phyloP scores from a whole-genome alignment of 64 coral and sea anemone genomes.

The Dendrophyllia cribrosa region DNA sequence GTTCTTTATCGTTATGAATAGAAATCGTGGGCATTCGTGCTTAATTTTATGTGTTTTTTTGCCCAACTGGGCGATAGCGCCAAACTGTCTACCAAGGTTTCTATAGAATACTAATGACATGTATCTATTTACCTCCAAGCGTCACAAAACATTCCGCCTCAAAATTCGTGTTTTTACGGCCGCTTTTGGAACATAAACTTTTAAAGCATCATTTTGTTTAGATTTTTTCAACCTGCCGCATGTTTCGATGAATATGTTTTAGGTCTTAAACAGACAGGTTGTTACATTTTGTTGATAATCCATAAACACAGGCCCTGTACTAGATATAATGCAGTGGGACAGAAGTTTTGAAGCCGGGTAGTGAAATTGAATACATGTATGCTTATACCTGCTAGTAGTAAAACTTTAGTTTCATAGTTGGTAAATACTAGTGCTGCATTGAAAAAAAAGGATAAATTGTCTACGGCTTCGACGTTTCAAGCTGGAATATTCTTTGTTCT shows the following conservation, averaged over 20 bases:
- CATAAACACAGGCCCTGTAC: too few species aligned
- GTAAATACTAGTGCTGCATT: not conserved
- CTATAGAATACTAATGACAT: conserved; percentile 9
- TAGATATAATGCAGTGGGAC: not conserved
- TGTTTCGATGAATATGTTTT: not conserved
- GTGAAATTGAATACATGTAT: not conserved
- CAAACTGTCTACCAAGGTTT: conserved; percentile 51
- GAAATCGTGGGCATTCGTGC: conserved; percentile 28
- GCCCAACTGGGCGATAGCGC: conserved; percentile 82
- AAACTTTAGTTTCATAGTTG: too few species aligned
- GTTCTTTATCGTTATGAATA: not conserved
- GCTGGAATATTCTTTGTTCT: not conserved
- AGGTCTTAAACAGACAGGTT: not conserved
- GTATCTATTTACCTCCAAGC: conserved; percentile 46
- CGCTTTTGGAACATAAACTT: conserved; percentile 10
- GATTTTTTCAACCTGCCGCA: not conserved
- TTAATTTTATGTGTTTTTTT: conserved; percentile 80
- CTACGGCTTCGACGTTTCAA: not conserved
- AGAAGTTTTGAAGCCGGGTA: not conserved
- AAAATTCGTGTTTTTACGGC: not conserved
- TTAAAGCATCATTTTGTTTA: not conserved
- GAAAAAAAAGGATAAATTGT: not conserved
- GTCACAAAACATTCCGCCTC: conserved; percentile 18
- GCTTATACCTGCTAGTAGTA: too few species aligned
- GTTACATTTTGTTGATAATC: too few species aligned